Base-by-base conservation (phyloP, 2,797 vertebrate species). In the Hyperoplus lanceolatus region DNA sequence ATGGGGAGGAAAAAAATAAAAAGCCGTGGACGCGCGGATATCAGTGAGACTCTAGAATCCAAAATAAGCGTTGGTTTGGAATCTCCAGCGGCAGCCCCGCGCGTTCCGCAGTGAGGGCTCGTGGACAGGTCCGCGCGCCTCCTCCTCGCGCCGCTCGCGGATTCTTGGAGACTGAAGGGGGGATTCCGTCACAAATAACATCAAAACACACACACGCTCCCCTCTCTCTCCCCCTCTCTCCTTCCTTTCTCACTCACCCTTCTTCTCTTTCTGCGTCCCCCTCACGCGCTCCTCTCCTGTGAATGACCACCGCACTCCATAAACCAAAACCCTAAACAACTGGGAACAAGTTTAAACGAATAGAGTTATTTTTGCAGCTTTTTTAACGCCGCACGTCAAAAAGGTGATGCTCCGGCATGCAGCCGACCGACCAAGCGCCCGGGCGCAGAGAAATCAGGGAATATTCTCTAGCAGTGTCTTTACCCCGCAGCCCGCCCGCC, bases 61-160 rank as follows among this genome's bases (percentile, higher is more conserved):
- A 83, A 77, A 83, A 79, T 54, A 75, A 81, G 1, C 72, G 80
- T 70, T 55, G 83, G n/a, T 87, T 79, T 70, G 86, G 90, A 70
- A 84, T 92, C 90, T 94, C 92, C 93, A 76, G 84, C 82, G 87
- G 90, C 88, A 92, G 90, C 92, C 86, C 86, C 83, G 93, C 87
- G 92, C 92, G 90, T 92, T 93, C 93, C 91, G 95, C 94, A 94
- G 93, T 93, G 92, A 94, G 88, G 90, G 91, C 75, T 95, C 79
- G 92, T 92, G 95, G 94, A 94, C 92, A 93, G 94, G 94, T 89
- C 93, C 89, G 90, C 89, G 93, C 87, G 86, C 92, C 86, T 81
- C 91, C 87, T 88, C 90, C 82, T 89, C 85, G 85, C 89, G 83
- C 90, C 86, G 81, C 90, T 93, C 93, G 71, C 89, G 49, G 94